Base-by-base conservation (phyloP, 1,140 invertebrate species). In the Drosophila yakuba region DNA sequence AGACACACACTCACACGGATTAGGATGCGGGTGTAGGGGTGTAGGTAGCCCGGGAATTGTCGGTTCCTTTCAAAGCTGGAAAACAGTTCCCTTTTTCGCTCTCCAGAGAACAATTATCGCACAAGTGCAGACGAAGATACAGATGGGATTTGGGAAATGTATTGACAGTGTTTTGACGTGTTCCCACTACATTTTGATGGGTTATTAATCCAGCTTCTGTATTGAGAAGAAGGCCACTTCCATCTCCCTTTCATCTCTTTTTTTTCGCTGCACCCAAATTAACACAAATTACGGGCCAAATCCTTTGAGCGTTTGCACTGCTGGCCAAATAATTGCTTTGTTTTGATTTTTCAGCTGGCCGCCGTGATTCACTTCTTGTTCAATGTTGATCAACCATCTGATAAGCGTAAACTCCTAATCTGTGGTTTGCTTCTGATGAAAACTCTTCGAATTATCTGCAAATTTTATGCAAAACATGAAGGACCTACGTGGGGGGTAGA, bases 131-230 rank as follows among this genome's bases (percentile, higher is more conserved):
- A 43, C n/a, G 25, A 20, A 45, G 32, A 64, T 45, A 43, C 28
- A 23, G 20, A 17, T 25, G 43, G 44, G 68, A 74, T 64, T 60
- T 55, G 32, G 45, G 32, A 80, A 59, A 80, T 64, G 54, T 66
- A 80, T 80, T 74, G 81, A 84, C 81, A 85, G 81, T 85, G 77
- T 85, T 85, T 85, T 85, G 81, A 85, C 80, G 75, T 84, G 64
- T 83, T 84, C 76, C 60, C 57, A 67, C 48, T 76, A 72, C 57
- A 79, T 82, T 78, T 82, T 82, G 63, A 56, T 81, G 59, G 71
- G 63, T 56, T 62, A 59, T 81, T 69, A 81, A 23, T 41, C 38
- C 59, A 55, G 32, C 32, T 32, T 32, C 32, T 32, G 32, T 10
- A 8, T 10, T 32, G 32, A 32, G 8, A 32, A 8, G 32, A 32